phyloP scores from a whole-genome alignment of 2,888 invertebrate genomes.

The Drosophila nr. perissopoda region DNA sequence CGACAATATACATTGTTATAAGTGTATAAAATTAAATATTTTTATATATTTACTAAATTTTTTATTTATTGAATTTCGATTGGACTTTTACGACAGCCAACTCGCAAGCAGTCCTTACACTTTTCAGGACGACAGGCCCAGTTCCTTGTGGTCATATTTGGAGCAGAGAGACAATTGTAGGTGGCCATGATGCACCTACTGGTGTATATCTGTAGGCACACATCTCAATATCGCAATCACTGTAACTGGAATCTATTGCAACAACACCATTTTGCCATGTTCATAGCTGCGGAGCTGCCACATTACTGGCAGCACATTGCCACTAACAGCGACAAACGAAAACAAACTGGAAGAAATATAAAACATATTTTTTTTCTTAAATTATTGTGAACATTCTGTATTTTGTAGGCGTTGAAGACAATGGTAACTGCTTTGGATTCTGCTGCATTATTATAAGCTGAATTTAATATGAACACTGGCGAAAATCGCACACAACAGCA shows the following conservation, averaged over 20 bases:
- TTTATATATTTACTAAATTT: background rate
- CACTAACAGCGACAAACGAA: slow-evolving; percentile 27
- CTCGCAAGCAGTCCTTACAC: background rate
- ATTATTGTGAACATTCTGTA: too few relatives aligned
- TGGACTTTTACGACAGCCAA: background rate
- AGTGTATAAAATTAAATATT: background rate
- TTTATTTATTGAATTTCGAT: background rate
- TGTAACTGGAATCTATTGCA: slow-evolving; percentile 39
- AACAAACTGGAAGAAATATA: slow-evolving; percentile 27
- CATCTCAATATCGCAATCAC: slow-evolving; percentile 52
- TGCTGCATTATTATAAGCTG: background rate
- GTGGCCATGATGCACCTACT: slow-evolving; percentile 70
- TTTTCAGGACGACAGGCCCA: slow-evolving; percentile 32
- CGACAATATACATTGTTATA: background rate
- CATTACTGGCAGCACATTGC: slow-evolving; percentile 47
- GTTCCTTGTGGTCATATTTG: slow-evolving; percentile 49
- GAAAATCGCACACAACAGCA: slow-evolving; percentile 19
- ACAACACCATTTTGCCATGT: slow-evolving; percentile 53
- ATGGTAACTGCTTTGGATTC: background rate
- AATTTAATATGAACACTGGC: background rate
- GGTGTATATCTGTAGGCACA: slow-evolving; percentile 72
- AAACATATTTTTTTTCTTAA: background rate
- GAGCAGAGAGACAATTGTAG: slow-evolving; percentile 78
- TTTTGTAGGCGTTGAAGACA: background rate
- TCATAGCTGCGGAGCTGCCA: slow-evolving; percentile 34